Base-by-base conservation (phyloP, 2,113 vertebrate species). In the Hylia prasina region DNA sequence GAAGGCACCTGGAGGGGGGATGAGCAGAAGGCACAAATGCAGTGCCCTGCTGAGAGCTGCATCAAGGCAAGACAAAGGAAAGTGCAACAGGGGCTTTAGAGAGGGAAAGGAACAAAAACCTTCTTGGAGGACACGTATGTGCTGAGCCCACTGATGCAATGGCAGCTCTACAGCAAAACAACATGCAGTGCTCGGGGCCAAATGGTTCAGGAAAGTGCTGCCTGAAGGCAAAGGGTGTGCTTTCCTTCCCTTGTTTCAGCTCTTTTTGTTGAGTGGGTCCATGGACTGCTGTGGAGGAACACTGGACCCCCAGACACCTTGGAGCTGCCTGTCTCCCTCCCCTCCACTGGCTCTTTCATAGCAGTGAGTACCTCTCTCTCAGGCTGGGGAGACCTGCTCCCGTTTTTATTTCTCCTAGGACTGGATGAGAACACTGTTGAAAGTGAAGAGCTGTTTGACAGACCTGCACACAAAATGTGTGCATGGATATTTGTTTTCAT, bases 151-250 rank as follows among this genome's bases (percentile, higher is more conserved):
- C 7, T 1, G 5, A 10, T 0, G 17, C 21, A 2, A 0, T 7
- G 39, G 73, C 33, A 64, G 35, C 9, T 35, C 24, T 15, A 2
- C 6, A 53, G n/a, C 23, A 53, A 73, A 91, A 20, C 2, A 53
- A 6, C 33, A 16, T 0, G 0, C 13, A 24, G 31, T 1, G 1
- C 54, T 48, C 0, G 0, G 14, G 15, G 76, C 13, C 5, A 35
- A 35, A 79, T 22, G 11, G 27, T 27, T 50, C 65, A 79, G 65
- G 39, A 56, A 58, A 68, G 30, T 15, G 31, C 25, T 66, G 37
- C 13, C 30, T 54, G 51, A 54, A 45, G 47, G 18, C 11, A 10
- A 53, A 53, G 9, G 19, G 4, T 8, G 9, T 60, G 15, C 3
- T 73, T 28, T 35, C 8, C 18, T 66, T 87, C 45, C 16, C 13